Percentiles rank a stretch among this genome's conserved stretches.
Evolutionary conservation across 2,113 vertebrate genomes (phyloP).

Genomic region (Tragelaphus buxtoni): DNA sequence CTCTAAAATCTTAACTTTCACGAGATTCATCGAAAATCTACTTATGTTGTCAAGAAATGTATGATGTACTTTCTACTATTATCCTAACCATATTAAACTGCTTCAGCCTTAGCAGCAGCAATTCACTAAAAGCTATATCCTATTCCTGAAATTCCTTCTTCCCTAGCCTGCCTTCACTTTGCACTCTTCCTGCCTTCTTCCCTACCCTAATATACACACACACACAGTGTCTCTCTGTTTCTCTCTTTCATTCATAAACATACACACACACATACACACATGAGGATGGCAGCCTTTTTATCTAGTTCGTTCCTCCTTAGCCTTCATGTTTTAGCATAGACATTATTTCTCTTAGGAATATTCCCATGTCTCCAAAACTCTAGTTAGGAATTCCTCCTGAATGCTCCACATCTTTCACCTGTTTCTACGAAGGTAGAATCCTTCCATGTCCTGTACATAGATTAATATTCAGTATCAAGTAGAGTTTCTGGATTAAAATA

Average conservation of each 20-base stretch:
- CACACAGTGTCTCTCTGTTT: background rate
- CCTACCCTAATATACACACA: background rate
- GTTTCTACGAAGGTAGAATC: background rate
- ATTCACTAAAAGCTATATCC: background rate
- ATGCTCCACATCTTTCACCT: background rate
- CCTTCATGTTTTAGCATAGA: background rate
- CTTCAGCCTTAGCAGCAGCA: background rate
- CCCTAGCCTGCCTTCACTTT: background rate
- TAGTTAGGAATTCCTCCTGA: background rate
- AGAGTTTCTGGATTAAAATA: background rate
- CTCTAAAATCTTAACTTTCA: background rate
- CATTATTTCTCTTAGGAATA: background rate
- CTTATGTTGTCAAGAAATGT: background rate
- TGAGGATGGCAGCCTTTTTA: fast-evolving
- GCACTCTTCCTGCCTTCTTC: background rate
- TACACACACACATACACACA: background rate
- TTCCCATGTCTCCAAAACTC: background rate
- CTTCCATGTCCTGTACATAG: background rate
- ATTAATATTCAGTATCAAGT: background rate
- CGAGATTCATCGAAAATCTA: background rate
- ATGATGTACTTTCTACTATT: background rate
- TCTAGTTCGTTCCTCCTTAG: background rate
- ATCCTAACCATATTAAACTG: background rate
- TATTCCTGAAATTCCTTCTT: background rate
- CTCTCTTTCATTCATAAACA: background rate